A percentile compares a stretch with the other conserved stretches of the same genome.
Evolutionary conservation across 2,888 invertebrate species (phyloP).

Genomic region (Drosophila peninsularis): DNA sequence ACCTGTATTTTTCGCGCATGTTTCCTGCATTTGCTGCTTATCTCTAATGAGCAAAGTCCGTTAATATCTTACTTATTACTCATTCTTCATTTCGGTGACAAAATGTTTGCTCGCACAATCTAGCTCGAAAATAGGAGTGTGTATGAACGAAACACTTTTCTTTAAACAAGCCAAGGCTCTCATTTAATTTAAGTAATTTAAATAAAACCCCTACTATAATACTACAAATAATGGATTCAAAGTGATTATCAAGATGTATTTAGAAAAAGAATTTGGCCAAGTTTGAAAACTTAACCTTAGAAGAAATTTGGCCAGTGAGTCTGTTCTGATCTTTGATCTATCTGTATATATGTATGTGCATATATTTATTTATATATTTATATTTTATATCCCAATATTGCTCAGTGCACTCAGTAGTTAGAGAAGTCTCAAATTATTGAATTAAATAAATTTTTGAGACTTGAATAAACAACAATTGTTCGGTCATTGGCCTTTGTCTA

Average conservation of each 20-base stretch:
- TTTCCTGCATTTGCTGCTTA: constrained; percentile 13
- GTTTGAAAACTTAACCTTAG: too few relatives aligned
- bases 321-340: background rate
- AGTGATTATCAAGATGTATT: background rate
- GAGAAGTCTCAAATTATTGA: constrained; percentile 14
- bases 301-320: too few relatives aligned
- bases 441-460: constrained; percentile 26
- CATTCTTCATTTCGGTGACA: background rate
- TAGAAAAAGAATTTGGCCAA: too few relatives aligned
- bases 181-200: too few relatives aligned
- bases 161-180: background rate
- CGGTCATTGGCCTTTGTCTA: constrained; percentile 45
- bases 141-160: background rate
- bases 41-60: constrained; percentile 18
- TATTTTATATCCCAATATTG: background rate
- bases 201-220: too few relatives aligned
- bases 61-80: background rate
- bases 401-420: background rate
- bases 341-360: background rate
- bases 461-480: constrained; percentile 22
- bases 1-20: background rate
- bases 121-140: background rate
- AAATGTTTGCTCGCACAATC: background rate
- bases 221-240: too few relatives aligned
- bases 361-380: background rate